Evolutionary conservation across 2,888 invertebrate genomes (phyloP), one percentile per base, ranked within the genome.

Genomic region (Calameuta idolon): DNA sequence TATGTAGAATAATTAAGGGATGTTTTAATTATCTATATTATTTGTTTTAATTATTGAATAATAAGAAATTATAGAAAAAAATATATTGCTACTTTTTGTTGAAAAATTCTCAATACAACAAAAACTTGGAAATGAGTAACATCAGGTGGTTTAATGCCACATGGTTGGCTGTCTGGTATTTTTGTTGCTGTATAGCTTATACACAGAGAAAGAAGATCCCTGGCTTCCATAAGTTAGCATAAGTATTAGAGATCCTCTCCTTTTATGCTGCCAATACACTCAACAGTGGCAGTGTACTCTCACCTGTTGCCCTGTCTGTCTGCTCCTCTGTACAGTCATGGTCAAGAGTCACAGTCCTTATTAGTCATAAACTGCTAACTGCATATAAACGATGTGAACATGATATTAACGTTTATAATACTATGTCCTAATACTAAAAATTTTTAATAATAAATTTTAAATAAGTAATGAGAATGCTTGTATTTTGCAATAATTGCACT

Each of bases 301-400:
- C 83, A 83, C 83, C 83, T 83, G 83, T 83, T 83, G 83, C 83
- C 82, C 79, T 80, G 80, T 77, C 80, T 77, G 80, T 76, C 79
- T 77, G 75, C 78, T 74, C 79, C 76, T 31, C 69, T 37, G 77
- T 81, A 83, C 82, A 83, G 77, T 83, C 83, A 35, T 34, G 31
- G 69, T 15, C 75, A 80, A 83, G 82, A 55, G 55, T 55, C 23
- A 55, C 55, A 55, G 55, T 55, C 55, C 55, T 55, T 55, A 55
- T 55, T 55, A 55, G 55, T 55, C 55, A 55, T 55, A 23, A 55
- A 55, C 55, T 55, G 55, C 55, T 55, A 55, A 55, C 55, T 55
- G 9, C 23, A 55, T 55, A 23, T 55, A 55, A 55, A 55, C 9
- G 2, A 23, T 55, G 9, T 55, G 55, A 23, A 55, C 23, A 55